phyloP scores from a whole-genome alignment of 2,888 invertebrate genomes.

The Lacanobia wlatinum region DNA sequence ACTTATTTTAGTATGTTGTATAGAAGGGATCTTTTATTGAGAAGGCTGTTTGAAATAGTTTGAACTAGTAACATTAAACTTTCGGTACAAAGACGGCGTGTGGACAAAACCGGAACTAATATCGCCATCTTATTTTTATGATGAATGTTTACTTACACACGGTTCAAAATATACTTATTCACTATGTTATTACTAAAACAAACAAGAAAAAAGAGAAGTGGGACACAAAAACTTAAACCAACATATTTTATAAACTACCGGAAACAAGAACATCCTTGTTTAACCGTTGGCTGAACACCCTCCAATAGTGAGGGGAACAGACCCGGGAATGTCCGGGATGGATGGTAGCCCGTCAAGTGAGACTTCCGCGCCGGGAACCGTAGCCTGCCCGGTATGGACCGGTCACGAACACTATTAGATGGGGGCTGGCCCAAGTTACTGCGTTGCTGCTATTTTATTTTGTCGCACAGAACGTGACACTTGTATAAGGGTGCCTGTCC shows the following conservation, averaged over 20 bases:
- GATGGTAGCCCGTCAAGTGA: slow-evolving; percentile 62
- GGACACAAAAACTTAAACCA: neutral
- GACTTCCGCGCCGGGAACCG: slow-evolving; percentile 57
- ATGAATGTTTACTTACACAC: no score
- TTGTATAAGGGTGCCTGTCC: no score
- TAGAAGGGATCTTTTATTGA: neutral
- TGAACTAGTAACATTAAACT: neutral
- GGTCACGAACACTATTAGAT: slow-evolving; percentile 55
- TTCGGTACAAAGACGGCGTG: no score
- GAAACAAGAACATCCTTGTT: slow-evolving; percentile 33
- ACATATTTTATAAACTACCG: slow-evolving; percentile 27
- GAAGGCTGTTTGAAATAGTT: neutral
- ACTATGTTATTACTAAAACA: neutral
- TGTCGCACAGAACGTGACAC: neutral
- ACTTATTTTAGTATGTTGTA: slow-evolving; percentile 1
- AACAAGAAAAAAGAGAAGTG: neutral
- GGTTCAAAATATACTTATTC: no score
- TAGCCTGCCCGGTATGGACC: slow-evolving; percentile 34
- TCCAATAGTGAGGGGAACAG: slow-evolving; percentile 33
- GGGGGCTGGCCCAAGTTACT: slow-evolving; percentile 16
- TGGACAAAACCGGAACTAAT: no score
- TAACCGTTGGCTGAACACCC: slow-evolving; percentile 32
- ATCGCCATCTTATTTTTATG: no score
- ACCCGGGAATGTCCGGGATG: slow-evolving; percentile 50
- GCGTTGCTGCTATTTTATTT: slow-evolving; percentile 3